Evolutionary conservation across 2,797 vertebrate genomes (phyloP).

Genomic region (Falco peregrinus): DNA sequence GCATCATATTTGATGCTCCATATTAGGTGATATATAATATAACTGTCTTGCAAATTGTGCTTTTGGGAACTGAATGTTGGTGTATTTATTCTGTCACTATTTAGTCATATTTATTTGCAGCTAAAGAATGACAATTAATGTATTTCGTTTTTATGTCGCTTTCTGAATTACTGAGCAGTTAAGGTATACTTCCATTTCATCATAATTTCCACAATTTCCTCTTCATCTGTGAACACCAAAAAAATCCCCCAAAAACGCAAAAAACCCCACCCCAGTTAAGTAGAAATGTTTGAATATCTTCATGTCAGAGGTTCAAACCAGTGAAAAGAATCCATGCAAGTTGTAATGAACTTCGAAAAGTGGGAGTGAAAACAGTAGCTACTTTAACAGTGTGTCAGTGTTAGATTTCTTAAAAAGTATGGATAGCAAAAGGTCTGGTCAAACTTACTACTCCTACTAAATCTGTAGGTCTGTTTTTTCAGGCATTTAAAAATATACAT

Average conservation of each 20-base stretch:
- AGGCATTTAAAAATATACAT: not conserved
- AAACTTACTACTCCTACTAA: not conserved
- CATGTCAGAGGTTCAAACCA: not conserved
- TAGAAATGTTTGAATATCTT: not conserved
- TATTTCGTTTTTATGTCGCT: not conserved
- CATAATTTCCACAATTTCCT: not conserved
- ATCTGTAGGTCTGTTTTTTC: not conserved
- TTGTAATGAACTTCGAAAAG: not conserved
- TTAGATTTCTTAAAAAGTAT: not conserved
- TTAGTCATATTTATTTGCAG: not conserved
- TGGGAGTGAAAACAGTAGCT: not conserved
- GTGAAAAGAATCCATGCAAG: not conserved
- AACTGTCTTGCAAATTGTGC: not conserved
- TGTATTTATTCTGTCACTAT: not conserved
- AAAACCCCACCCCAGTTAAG: not conserved
- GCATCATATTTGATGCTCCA: not conserved
- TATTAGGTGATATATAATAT: not conserved
- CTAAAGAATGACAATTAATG: not conserved
- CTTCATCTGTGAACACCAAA: not conserved
- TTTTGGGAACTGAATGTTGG: not conserved
- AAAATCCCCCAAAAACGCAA: not conserved
- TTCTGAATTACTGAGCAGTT: not conserved
- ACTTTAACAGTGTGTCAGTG: not conserved
- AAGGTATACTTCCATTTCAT: not conserved
- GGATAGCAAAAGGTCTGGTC: not conserved